Evolutionary conservation across 1,140 invertebrate genomes (phyloP).

Genomic region (Steinernema khuongi): DNA sequence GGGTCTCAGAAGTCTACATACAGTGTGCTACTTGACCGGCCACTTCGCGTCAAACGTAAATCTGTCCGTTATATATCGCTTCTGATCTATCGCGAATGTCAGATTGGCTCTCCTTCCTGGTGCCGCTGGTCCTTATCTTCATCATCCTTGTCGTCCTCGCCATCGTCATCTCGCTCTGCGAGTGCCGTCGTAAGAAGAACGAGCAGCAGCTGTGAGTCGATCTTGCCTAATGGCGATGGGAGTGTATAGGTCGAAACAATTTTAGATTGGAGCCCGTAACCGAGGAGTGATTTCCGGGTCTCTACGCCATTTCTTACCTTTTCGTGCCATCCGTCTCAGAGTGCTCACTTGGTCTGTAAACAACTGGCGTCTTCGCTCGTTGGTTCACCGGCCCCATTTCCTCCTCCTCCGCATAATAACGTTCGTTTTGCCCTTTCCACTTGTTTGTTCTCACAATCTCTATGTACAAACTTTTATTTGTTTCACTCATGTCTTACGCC

Average conservation of each 20-base stretch:
- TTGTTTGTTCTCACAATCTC: too few relatives aligned
- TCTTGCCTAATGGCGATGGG: background rate
- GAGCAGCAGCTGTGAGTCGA: conserved; percentile 10
- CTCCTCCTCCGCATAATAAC: too few relatives aligned
- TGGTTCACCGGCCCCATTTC: too few relatives aligned
- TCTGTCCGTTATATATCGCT: background rate
- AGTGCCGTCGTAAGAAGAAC: conserved; percentile 8
- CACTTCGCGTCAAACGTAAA: background rate
- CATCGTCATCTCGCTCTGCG: background rate
- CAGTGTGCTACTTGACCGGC: background rate
- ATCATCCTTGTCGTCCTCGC: background rate
- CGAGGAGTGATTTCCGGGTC: background rate
- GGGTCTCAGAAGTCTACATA: background rate
- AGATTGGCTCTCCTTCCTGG: conserved; percentile 5
- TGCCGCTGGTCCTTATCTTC: background rate
- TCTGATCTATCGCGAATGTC: background rate
- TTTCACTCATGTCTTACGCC: background rate
- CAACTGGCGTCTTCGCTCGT: background rate
- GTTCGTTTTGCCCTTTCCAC: too few relatives aligned
- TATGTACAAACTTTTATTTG: background rate
- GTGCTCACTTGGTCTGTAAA: background rate
- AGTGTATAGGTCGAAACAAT: background rate
- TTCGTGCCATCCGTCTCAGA: background rate
- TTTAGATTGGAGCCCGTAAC: background rate
- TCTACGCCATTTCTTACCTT: background rate